A percentile compares a stretch with the other conserved stretches of the same genome.
Evolutionary conservation across 2,797 vertebrate species (phyloP).

Genomic region (Pangasius mekongensis): DNA sequence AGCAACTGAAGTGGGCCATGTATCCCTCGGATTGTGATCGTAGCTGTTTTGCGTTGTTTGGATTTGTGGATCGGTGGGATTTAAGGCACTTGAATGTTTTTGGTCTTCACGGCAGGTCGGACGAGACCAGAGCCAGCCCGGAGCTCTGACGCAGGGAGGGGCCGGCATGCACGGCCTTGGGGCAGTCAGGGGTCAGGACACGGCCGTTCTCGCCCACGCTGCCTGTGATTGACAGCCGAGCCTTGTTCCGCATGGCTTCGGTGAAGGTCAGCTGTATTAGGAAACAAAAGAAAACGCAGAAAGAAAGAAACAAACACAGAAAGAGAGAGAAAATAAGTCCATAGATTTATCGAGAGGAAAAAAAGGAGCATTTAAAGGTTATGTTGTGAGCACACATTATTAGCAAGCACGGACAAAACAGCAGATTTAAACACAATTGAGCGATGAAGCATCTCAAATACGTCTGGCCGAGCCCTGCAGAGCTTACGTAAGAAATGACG

Average conservation of each 20-base stretch:
- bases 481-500: background rate
- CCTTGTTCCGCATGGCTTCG: constrained; percentile 99
- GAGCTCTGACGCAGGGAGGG: constrained; percentile 95
- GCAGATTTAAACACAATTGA: constrained; percentile 56
- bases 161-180: constrained; percentile 94
- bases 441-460: constrained; percentile 55
- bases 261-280: constrained; percentile 92
- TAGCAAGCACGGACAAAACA: constrained; percentile 61
- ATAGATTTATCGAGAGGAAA: constrained; percentile 65
- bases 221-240: constrained; percentile 97
- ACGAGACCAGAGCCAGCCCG: constrained; percentile 96
- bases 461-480: constrained; percentile 51
- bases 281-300: constrained; percentile 36
- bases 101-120: constrained; percentile 99
- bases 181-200: constrained; percentile 96
- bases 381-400: constrained; percentile 51
- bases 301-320: constrained; percentile 60
- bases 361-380: constrained; percentile 20
- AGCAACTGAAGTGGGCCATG: constrained; percentile 21
- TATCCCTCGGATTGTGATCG: constrained; percentile 18
- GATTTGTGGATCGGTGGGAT: constrained; percentile 54
- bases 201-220: constrained; percentile 98
- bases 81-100: constrained; percentile 97
- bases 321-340: constrained; percentile 72
- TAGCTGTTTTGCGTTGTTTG: constrained; percentile 48